phyloP scores from a whole-genome alignment of 2,797 vertebrate genomes.

The Varecia variegata region DNA sequence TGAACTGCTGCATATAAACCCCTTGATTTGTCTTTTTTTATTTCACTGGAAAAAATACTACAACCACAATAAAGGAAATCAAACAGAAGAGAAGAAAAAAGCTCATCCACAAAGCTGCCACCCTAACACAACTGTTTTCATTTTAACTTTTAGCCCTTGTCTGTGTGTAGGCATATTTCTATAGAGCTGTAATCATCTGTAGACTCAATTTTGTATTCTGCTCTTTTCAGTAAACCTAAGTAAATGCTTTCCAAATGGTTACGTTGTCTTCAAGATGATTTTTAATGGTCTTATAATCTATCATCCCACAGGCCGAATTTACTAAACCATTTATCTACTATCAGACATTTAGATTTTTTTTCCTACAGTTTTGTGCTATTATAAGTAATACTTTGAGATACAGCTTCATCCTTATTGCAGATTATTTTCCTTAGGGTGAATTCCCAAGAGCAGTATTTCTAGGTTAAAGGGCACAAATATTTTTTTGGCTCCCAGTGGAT shows the following conservation, averaged over 20 bases:
- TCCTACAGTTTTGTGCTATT: conserved; percentile 16
- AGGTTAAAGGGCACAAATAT: conserved; percentile 25
- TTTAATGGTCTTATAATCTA: conserved; percentile 53
- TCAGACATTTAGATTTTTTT: background rate
- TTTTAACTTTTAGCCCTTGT: conserved; percentile 52
- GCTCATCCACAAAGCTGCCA: background rate
- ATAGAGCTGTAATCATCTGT: conserved; percentile 30
- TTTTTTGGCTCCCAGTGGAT: background rate
- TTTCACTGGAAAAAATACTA: conserved; percentile 21
- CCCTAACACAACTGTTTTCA: conserved; percentile 63
- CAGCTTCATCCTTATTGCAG: background rate
- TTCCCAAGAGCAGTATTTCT: conserved; percentile 58
- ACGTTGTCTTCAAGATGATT: conserved; percentile 47
- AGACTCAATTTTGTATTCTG: conserved; percentile 58
- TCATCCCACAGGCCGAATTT: conserved; percentile 53
- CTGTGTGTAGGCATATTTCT: conserved; percentile 30
- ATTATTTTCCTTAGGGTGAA: conserved; percentile 51
- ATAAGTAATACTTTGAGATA: conserved; percentile 47
- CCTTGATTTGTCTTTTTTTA: conserved; percentile 33
- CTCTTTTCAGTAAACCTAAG: conserved; percentile 68
- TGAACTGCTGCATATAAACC: background rate
- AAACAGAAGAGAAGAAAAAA: conserved; percentile 24
- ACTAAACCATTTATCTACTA: conserved; percentile 53
- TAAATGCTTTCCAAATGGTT: conserved; percentile 70
- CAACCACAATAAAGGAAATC: conserved; percentile 56